Evolutionary conservation across 2,888 invertebrate genomes (phyloP).

Genomic region (Myathropa florea): DNA sequence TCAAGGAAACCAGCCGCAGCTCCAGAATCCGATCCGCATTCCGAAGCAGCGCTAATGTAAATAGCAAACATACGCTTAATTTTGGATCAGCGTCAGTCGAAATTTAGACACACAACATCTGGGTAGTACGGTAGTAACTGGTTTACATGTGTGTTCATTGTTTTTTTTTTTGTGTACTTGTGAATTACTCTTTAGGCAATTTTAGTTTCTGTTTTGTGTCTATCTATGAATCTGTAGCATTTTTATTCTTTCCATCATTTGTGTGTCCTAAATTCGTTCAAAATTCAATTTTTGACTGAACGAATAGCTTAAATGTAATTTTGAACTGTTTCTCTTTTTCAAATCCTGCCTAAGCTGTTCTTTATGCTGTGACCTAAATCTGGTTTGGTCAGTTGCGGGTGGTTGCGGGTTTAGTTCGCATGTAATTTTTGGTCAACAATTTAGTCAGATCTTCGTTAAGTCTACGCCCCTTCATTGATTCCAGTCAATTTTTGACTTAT

Average conservation of each 20-base stretch:
- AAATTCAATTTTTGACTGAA: neutral
- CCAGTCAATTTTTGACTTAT: too few relatives aligned
- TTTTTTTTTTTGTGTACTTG: neutral
- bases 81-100: slow-evolving; percentile 45
- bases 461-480: too few relatives aligned
- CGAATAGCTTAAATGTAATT: neutral
- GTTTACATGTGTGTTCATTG: slow-evolving; percentile 24
- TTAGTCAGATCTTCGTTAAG: too few relatives aligned
- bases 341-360: too few relatives aligned
- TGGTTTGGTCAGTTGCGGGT: too few relatives aligned
- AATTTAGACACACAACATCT: slow-evolving; percentile 7
- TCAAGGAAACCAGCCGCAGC: slow-evolving; percentile 39
- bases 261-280: neutral
- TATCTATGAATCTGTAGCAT: neutral
- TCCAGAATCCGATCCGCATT: slow-evolving; percentile 21
- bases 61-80: slow-evolving; percentile 50
- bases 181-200: neutral
- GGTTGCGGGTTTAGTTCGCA: too few relatives aligned
- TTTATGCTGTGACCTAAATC: too few relatives aligned
- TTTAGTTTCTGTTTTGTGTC: neutral
- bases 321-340: too few relatives aligned
- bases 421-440: too few relatives aligned
- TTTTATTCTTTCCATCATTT: neutral
- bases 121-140: slow-evolving; percentile 65
- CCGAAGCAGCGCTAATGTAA: slow-evolving; percentile 54